Evolutionary conservation across 2,797 vertebrate genomes (phyloP).

Genomic region (Allobates femoralis): DNA sequence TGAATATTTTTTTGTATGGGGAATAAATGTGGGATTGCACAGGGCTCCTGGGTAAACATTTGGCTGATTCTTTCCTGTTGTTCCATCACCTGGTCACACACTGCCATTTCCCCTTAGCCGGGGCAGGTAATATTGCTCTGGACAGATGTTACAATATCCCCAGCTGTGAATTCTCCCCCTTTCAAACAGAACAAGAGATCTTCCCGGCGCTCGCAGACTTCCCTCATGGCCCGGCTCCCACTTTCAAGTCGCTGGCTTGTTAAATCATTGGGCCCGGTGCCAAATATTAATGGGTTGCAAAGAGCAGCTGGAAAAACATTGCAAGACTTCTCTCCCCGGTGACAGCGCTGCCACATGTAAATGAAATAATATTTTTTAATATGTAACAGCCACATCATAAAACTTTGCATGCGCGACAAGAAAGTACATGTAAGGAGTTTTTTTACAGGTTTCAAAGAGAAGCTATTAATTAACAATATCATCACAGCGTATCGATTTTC

Average conservation of each 20-base stretch:
- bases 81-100: neutral
- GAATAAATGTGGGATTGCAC: neutral
- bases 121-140: constrained; percentile 57
- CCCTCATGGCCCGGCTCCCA: constrained; percentile 54
- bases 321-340: constrained; percentile 44
- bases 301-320: constrained; percentile 62
- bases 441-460: constrained; percentile 55
- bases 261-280: constrained; percentile 59
- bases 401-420: constrained; percentile 55
- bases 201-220: constrained; percentile 39
- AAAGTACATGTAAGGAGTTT: constrained; percentile 51
- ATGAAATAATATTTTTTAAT: constrained; percentile 65
- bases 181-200: constrained; percentile 54
- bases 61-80: constrained; percentile 9
- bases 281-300: constrained; percentile 63
- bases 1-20: neutral
- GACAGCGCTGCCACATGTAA: constrained; percentile 61
- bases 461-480: constrained; percentile 58
- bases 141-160: constrained; percentile 61
- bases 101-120: constrained; percentile 47
- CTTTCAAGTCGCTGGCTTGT: constrained; percentile 59
- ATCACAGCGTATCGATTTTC: constrained; percentile 53
- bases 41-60: neutral
- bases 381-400: constrained; percentile 61
- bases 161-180: constrained; percentile 53